Conservation (phyloP, 2,113 vertebrate species). For the Panurus biarmicus region DNA sequence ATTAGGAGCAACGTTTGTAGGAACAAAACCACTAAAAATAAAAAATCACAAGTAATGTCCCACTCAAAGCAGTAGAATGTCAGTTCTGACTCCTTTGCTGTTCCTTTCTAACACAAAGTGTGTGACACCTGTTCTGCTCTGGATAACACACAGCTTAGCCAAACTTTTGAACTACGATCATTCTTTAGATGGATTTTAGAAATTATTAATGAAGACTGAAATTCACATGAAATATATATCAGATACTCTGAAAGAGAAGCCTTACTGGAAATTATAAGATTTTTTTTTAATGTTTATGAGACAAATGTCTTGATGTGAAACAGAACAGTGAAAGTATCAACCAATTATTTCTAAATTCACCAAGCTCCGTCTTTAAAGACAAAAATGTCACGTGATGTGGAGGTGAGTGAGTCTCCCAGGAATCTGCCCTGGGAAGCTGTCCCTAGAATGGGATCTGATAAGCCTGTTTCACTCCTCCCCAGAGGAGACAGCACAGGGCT, state of each 20-base stretch:
- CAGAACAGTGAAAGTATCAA: constrained; percentile 43
- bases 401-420: too few species aligned
- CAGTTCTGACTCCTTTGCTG: background rate
- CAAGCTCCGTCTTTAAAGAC: constrained; percentile 21
- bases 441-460: too few species aligned
- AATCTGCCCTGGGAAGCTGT: too few species aligned
- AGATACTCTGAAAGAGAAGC: constrained; percentile 13
- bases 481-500: too few species aligned
- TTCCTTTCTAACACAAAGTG: background rate
- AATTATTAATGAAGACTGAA: background rate
- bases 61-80: background rate
- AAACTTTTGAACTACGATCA: background rate
- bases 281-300: constrained; percentile 40
- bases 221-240: background rate
- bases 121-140: background rate
- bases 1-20: background rate
- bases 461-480: too few species aligned
- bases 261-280: constrained; percentile 32
- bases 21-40: background rate
- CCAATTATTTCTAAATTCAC: constrained; percentile 12
- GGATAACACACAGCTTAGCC: background rate
- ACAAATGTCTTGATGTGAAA: background rate
- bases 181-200: background rate
- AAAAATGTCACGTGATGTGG: constrained; percentile 45
- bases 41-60: background rate